phyloP scores from a whole-genome alignment of 2,888 invertebrate genomes.

The Himalopsyche tibetana region DNA sequence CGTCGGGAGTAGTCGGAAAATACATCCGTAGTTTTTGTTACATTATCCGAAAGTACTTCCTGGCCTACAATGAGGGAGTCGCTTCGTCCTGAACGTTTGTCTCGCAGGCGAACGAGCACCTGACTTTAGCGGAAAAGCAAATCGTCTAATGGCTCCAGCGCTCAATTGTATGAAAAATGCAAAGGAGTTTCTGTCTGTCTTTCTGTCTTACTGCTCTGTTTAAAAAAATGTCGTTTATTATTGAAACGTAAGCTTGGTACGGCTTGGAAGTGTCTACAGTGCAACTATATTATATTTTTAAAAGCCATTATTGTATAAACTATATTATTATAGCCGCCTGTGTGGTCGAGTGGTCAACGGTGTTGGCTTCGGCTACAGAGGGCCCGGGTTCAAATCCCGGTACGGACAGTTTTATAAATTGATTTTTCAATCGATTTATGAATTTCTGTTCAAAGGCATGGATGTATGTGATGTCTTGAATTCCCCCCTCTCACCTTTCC shows the following conservation, averaged over 20 bases:
- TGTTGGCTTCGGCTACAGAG: too few relatives aligned
- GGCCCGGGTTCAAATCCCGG: too few relatives aligned
- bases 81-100: background rate
- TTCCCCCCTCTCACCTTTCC: too few relatives aligned
- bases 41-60: background rate
- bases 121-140: background rate
- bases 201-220: background rate
- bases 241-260: background rate
- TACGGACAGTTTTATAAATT: too few relatives aligned
- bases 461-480: too few relatives aligned
- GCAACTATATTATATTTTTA: too few relatives aligned
- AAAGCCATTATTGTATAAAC: too few relatives aligned
- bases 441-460: too few relatives aligned
- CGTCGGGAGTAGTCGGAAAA: background rate
- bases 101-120: background rate
- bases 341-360: too few relatives aligned
- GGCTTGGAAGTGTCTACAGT: too few relatives aligned
- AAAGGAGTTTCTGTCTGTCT: background rate
- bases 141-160: conserved; percentile 8
- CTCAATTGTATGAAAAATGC: conserved; percentile 42
- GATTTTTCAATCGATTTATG: too few relatives aligned
- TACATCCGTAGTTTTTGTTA: conserved; percentile 38
- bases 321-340: too few relatives aligned
- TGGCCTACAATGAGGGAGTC: background rate
- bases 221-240: background rate